phyloP scores from a whole-genome alignment of 2,113 vertebrate genomes.

The Passer domesticus region DNA sequence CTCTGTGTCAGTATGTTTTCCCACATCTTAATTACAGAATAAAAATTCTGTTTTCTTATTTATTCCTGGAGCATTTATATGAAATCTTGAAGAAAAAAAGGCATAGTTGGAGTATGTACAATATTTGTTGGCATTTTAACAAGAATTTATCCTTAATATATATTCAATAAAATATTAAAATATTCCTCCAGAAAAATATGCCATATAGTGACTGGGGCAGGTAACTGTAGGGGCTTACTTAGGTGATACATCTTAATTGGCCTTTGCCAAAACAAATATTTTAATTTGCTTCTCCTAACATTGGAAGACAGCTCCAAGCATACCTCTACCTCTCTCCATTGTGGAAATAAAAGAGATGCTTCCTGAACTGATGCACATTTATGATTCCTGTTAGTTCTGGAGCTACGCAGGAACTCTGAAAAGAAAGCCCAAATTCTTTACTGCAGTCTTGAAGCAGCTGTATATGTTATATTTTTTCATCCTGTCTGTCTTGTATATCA shows the following conservation, averaged over 20 bases:
- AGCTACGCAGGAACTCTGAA: not conserved
- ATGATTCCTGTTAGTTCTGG: not conserved
- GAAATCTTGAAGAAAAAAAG: not conserved
- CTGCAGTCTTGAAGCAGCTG: not conserved
- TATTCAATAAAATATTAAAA: not conserved
- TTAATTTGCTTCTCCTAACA: not conserved
- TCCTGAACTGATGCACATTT: not conserved
- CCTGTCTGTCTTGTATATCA: not conserved
- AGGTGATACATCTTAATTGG: not conserved
- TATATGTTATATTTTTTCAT: not conserved
- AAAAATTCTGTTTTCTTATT: not conserved
- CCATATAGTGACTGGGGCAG: not conserved
- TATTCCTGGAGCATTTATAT: not conserved
- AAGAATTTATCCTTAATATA: not conserved
- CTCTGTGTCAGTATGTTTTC: not conserved
- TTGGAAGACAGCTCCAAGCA: not conserved
- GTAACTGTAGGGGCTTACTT: not conserved
- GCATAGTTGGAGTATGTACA: not conserved
- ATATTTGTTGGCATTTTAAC: not conserved
- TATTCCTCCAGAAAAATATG: not conserved
- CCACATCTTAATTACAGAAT: not conserved
- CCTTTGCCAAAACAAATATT: not conserved
- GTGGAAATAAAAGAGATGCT: not conserved
- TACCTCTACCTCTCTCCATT: rapidly evolving
- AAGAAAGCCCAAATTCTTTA: not conserved